Conservation (phyloP, 2,113 vertebrate genomes). For the Lasiurus borealis region DNA sequence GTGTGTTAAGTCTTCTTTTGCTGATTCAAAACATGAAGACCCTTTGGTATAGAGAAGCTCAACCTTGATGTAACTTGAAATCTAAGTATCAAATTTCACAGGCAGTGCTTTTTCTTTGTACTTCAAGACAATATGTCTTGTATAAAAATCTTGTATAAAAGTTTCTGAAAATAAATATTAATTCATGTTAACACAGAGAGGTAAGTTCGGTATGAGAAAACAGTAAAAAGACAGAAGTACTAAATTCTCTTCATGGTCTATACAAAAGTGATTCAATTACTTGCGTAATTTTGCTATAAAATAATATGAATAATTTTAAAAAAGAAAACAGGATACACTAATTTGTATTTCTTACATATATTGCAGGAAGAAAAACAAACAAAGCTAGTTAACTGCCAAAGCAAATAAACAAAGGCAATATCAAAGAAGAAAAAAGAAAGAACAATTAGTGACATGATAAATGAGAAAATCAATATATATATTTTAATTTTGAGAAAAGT, state of each 20-base stretch:
- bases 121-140: not conserved
- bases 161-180: constrained; percentile 13
- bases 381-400: not conserved
- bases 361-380: not conserved
- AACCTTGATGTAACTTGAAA: not conserved
- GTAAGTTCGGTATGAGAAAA: not conserved
- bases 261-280: not conserved
- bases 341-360: not conserved
- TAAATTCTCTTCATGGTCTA: not conserved
- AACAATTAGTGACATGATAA: not conserved
- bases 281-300: not conserved
- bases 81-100: not conserved
- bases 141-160: not conserved
- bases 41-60: not conserved
- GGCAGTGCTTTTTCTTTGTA: not conserved
- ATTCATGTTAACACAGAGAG: not conserved
- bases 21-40: not conserved
- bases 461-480: not conserved
- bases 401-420: not conserved
- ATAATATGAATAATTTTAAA: no score
- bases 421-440: not conserved
- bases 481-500: not conserved
- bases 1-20: not conserved
- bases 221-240: not conserved
- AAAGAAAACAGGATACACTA: not conserved